Conservation (phyloP, 2,888 invertebrate species). For the Campaea margaritaria region DNA sequence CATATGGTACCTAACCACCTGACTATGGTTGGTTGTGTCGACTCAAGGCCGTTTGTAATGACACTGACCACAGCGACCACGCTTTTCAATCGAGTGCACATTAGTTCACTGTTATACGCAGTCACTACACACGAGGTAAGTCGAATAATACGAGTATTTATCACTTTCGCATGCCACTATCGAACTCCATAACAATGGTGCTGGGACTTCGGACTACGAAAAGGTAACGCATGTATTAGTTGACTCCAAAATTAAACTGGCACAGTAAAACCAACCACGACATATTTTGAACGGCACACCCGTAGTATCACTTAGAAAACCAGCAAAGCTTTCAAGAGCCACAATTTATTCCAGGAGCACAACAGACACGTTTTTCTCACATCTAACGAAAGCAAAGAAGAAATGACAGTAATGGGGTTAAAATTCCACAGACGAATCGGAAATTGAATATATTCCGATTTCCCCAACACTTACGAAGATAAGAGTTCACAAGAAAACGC, state of each 20-base stretch:
- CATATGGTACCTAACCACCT: constrained; percentile 40
- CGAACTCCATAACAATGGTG: constrained; percentile 66
- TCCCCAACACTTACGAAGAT: constrained; percentile 92
- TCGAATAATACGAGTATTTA: constrained; percentile 56
- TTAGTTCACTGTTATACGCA: constrained; percentile 61
- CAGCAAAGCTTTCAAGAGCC: constrained; percentile 62
- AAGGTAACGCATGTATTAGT: constrained; percentile 76
- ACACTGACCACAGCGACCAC: constrained; percentile 55
- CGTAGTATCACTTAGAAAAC: constrained; percentile 66
- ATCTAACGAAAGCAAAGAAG: constrained; percentile 62
- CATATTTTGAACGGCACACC: constrained; percentile 48
- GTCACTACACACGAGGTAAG: constrained; percentile 71
- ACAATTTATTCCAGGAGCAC: constrained; percentile 65
- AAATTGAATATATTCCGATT: constrained; percentile 93
- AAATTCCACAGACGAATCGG: constrained; percentile 89
- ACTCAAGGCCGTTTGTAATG: constrained; percentile 70
- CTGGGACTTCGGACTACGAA: constrained; percentile 66
- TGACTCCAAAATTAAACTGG: constrained; percentile 81
- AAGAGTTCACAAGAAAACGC: constrained; percentile 88
- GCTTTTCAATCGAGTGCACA: constrained; percentile 65
- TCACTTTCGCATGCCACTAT: constrained; percentile 59
- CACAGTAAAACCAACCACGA: constrained; percentile 49
- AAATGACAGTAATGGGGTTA: constrained; percentile 63
- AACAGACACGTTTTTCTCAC: constrained; percentile 72
- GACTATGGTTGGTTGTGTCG: constrained; percentile 59